Conservation (phyloP, 2,113 vertebrate genomes). For the Plectropomus leopardus region DNA sequence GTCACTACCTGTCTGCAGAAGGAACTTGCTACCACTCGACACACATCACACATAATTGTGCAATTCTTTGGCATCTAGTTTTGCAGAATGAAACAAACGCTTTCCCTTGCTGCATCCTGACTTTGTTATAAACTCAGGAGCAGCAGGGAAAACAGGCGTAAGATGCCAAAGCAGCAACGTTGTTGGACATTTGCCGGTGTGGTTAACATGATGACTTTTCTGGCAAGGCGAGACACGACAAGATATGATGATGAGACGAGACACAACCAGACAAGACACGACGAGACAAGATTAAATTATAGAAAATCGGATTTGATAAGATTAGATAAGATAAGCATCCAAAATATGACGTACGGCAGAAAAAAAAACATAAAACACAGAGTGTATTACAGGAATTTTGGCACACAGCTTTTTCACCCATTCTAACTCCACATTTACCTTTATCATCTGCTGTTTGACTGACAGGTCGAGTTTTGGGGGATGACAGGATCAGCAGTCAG, state of each 20-base stretch:
- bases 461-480: conserved; percentile 46
- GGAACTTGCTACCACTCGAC: neutral
- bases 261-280: neutral
- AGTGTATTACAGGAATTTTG: neutral
- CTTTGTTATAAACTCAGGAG: neutral
- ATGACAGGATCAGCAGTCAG: conserved; percentile 68
- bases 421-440: conserved; percentile 36
- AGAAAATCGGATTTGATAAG: conserved; percentile 40
- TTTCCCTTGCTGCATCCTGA: neutral
- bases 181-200: conserved; percentile 7
- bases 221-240: neutral
- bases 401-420: conserved; percentile 6
- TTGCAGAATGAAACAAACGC: neutral
- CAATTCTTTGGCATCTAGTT: neutral
- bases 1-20: neutral
- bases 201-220: conserved; percentile 21
- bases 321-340: conserved; percentile 38
- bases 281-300: conserved; percentile 20
- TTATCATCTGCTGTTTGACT: conserved; percentile 52
- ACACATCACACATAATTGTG: neutral
- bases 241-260: neutral
- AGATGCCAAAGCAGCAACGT: neutral
- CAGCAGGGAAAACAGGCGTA: neutral
- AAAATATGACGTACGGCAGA: conserved; percentile 1
- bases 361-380: conserved; percentile 12